Conservation (phyloP, 2,888 invertebrate species). For the Listrodromus nycthemerus region DNA sequence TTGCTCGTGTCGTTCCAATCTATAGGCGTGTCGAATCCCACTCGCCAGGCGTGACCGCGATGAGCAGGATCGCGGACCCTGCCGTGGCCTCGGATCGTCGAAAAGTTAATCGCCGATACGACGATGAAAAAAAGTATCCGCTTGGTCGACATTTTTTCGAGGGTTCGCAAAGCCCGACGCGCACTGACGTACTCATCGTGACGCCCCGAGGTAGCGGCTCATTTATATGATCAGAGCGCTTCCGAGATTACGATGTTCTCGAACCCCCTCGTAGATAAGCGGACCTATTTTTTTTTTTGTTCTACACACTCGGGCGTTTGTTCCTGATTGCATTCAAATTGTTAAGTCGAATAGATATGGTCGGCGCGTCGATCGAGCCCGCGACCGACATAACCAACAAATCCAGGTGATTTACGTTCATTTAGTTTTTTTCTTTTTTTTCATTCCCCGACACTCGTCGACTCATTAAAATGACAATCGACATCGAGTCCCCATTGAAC, state of each 20-base stretch:
- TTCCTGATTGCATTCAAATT: background rate
- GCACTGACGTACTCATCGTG: background rate
- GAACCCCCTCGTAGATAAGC: constrained; percentile 2
- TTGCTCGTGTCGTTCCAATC: constrained; percentile 67
- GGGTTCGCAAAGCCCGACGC: background rate
- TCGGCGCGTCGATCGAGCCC: background rate
- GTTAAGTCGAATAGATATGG: background rate
- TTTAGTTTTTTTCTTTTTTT: background rate
- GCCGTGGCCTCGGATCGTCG: constrained; percentile 64
- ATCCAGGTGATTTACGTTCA: background rate
- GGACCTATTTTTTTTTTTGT: background rate
- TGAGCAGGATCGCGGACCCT: constrained; percentile 67
- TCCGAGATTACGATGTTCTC: constrained; percentile 6
- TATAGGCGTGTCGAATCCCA: constrained; percentile 59
- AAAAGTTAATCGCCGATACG: constrained; percentile 32
- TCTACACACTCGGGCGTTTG: background rate
- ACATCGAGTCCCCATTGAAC: background rate
- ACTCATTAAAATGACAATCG: background rate
- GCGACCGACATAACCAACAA: background rate
- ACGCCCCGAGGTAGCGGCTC: background rate
- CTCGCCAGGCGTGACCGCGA: constrained; percentile 68
- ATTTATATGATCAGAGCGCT: constrained; percentile 17
- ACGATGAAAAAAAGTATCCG: constrained; percentile 28
- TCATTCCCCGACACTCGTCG: background rate
- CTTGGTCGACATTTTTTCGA: constrained; percentile 52